phyloP scores from a whole-genome alignment of 2,888 invertebrate genomes.

The Melanargia galathea region DNA sequence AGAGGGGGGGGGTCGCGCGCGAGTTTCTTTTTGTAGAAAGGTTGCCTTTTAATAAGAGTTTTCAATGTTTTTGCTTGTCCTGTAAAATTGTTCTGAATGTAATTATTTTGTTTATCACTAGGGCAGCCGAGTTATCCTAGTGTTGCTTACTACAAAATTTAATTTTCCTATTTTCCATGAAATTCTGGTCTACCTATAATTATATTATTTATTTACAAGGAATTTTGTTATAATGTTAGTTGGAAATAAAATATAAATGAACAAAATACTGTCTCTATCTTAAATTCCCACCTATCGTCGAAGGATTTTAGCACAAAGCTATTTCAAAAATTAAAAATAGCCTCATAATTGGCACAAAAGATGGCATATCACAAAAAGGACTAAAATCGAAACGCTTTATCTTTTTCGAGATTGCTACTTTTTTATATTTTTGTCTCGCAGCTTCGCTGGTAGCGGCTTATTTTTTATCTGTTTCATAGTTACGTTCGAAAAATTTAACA shows the following conservation, averaged over 20 bases:
- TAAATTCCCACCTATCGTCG: conserved; percentile 67
- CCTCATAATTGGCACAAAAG: conserved; percentile 80
- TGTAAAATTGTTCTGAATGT: too few relatives aligned
- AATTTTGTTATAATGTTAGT: too few relatives aligned
- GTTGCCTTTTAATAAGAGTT: too few relatives aligned
- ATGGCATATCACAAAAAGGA: conserved; percentile 69
- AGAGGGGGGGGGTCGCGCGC: too few relatives aligned
- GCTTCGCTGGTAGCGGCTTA: conserved; percentile 57
- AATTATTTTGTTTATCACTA: too few relatives aligned
- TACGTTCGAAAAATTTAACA: conserved; percentile 51
- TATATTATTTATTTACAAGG: too few relatives aligned
- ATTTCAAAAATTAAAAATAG: conserved; percentile 56
- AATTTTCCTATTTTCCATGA: too few relatives aligned
- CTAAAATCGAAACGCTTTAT: conserved; percentile 63
- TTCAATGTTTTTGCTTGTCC: too few relatives aligned
- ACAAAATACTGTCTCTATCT: conserved; percentile 43
- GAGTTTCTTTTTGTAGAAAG: too few relatives aligned
- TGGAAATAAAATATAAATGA: not conserved
- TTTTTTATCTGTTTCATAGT: conserved; percentile 67
- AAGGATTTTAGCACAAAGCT: conserved; percentile 53
- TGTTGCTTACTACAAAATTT: too few relatives aligned
- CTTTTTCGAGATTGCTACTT: conserved; percentile 74
- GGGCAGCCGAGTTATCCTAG: too few relatives aligned
- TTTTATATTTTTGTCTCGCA: conserved; percentile 68
- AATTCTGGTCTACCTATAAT: too few relatives aligned